Conservation (phyloP, 2,888 invertebrate genomes). For the Asteroscopus sphinx region DNA sequence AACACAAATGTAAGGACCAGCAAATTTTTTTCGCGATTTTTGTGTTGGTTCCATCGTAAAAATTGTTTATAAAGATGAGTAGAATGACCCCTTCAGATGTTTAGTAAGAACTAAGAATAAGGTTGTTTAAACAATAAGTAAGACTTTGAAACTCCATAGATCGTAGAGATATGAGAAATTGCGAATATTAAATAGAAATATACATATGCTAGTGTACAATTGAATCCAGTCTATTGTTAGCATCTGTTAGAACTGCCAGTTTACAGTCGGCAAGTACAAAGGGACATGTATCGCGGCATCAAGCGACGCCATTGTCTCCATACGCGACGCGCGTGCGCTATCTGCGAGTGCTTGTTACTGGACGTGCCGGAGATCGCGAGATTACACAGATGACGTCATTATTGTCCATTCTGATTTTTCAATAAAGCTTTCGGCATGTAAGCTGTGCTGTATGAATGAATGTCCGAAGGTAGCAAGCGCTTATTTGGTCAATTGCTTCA, state of each 20-base stretch:
- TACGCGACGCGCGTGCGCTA: slow-evolving; percentile 77
- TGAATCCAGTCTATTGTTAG: slow-evolving; percentile 48
- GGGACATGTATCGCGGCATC: slow-evolving; percentile 67
- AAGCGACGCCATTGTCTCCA: slow-evolving; percentile 72
- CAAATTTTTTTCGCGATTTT: no score
- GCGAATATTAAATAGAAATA: slow-evolving; percentile 12
- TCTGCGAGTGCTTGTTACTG: slow-evolving; percentile 68
- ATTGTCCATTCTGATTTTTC: slow-evolving; percentile 37
- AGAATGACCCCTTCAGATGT: no score
- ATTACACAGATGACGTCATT: slow-evolving; percentile 70
- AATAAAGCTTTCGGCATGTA: slow-evolving; percentile 16
- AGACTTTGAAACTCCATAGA: background rate
- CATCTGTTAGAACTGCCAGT: slow-evolving; percentile 57
- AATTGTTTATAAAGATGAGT: no score
- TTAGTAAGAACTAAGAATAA: no score
- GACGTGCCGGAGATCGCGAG: slow-evolving; percentile 80
- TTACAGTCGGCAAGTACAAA: slow-evolving; percentile 70
- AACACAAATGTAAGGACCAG: no score
- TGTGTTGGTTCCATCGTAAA: no score
- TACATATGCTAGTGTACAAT: slow-evolving; percentile 36
- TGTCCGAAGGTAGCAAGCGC: background rate
- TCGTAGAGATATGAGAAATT: background rate
- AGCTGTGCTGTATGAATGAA: no score
- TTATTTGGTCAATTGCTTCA: background rate
- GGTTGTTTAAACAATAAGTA: background rate